Evolutionary conservation across 2,888 invertebrate genomes (phyloP).

Genomic region (Myathropa florea): DNA sequence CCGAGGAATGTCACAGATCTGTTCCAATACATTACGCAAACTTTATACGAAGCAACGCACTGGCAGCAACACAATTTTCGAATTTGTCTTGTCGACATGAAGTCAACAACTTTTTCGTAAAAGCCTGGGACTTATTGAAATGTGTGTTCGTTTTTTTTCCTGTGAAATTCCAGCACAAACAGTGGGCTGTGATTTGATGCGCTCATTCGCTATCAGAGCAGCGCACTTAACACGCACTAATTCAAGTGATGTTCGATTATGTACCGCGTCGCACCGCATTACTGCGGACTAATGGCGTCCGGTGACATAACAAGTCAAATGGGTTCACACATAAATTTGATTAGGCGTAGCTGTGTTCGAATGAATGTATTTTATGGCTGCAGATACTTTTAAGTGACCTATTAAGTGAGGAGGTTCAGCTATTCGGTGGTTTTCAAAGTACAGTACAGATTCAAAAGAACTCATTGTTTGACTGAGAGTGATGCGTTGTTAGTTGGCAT

Average conservation of each 20-base stretch:
- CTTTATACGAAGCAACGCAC: not conserved
- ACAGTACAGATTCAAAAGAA: not conserved
- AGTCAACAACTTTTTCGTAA: not conserved
- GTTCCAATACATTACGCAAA: not conserved
- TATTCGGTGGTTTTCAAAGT: not conserved
- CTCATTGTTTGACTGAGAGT: not conserved
- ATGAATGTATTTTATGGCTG: not conserved
- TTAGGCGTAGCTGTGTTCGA: not conserved
- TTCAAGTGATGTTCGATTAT: not conserved
- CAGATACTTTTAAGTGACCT: not conserved
- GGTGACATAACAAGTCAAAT: not conserved
- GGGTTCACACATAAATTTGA: not conserved
- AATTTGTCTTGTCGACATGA: not conserved
- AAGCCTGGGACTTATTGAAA: not conserved
- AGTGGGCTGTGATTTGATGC: not conserved
- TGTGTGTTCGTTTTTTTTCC: too few species aligned
- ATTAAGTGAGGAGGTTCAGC: not conserved
- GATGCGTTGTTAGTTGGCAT: not conserved
- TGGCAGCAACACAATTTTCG: not conserved
- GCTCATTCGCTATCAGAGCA: not conserved
- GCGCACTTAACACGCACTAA: not conserved
- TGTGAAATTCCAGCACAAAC: not conserved
- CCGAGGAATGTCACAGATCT: not conserved
- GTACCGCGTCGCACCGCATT: not conserved
- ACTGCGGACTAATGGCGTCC: not conserved